Evolutionary conservation across 53 echinoderm and acorn worm genomes (phyloP), one percentile per base, ranked within the genome.

Genomic region (Zoroaster sp.): DNA sequence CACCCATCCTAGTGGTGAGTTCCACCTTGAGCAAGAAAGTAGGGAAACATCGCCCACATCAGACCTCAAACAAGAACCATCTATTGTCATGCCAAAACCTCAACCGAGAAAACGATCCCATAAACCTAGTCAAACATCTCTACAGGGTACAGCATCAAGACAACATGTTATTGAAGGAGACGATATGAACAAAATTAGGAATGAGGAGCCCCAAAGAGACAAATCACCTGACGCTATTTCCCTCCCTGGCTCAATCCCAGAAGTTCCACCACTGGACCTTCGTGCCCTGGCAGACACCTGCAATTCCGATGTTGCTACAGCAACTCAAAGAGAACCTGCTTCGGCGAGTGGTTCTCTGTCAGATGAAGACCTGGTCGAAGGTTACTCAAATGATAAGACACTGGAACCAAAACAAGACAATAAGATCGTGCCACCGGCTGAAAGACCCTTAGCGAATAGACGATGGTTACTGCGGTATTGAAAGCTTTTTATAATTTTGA

Each of bases 231-330:
- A 46, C 35, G 46, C 32, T 14, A 21, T 71, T 2, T 66, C 82
- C 43, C 43, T 66, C 44, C 82, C 66, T 18, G 44, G 82, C 43
- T 32, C 82, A 31, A 33, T 33, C 67, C 88, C 76, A 40, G 49
- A 68, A 66, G 87, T 87, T 8, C 87, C 87, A 2, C 87, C 75
- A 13, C 55, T 87, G 17, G 87, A 87, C 36, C 75, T 87, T 17
- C 8, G 47, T 18, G 52, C 73, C 5, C 74, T 87, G 20, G 32
- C 47, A 12, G 75, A 63, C 87, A 75, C 73, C 30, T 8, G 1
- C 5, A 35, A 43, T 30, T 81, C 68, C 0, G 37, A 66, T 4
- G 31, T 41, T 54, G 81, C 37, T 38, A 34, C 81, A 2, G 81
- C 15, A 7, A 66, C 81, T 10, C 78, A 78, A 9, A 76, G 76